These are phyloP conservation scores for Cliona cf. orientalis DNA, from an alignment of 37 sponge, comb jelly and placozoan species.

Conservation along the genomic window DNA sequence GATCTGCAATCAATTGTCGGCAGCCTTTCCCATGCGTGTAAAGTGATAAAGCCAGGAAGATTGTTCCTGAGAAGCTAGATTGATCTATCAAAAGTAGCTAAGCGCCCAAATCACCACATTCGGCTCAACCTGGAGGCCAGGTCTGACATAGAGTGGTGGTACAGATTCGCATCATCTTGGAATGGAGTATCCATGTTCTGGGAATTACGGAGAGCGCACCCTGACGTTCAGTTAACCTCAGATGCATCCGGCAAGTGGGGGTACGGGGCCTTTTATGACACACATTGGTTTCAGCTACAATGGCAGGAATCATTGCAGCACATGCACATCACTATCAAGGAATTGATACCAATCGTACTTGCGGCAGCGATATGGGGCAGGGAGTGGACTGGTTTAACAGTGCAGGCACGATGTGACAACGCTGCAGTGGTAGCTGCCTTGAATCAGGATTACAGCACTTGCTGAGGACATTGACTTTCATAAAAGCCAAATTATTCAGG, in stretches of 20 bases:
- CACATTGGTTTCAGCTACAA: constrained; percentile 36
- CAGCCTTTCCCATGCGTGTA: not conserved
- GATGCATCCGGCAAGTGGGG: constrained; percentile 29
- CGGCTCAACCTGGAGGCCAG: not conserved
- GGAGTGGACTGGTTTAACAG: not conserved
- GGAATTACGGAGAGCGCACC: not conserved
- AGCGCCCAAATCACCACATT: not conserved
- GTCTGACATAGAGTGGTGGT: not conserved
- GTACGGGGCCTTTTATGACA: constrained; percentile 24
- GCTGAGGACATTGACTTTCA: too few species aligned
- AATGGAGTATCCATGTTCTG: not conserved
- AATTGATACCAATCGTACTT: constrained; percentile 6
- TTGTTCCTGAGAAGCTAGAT: constrained; percentile 6
- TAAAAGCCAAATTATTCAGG: too few species aligned
- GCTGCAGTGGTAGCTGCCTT: not conserved
- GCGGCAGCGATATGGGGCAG: constrained; percentile 27
- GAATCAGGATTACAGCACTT: not conserved
- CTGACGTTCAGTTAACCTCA: not conserved
- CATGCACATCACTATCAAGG: constrained; percentile 14
- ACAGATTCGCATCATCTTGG: not conserved
- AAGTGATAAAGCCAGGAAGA: constrained; percentile 13
- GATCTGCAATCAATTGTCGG: not conserved
- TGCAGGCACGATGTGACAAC: constrained; percentile 10
- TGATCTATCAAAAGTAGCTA: not conserved
- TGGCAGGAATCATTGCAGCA: constrained; percentile 1